Percentiles rank a stretch among this genome's conserved stretches.
Conservation (phyloP, 92 coral and sea anemone species). For the Porites rus region DNA sequence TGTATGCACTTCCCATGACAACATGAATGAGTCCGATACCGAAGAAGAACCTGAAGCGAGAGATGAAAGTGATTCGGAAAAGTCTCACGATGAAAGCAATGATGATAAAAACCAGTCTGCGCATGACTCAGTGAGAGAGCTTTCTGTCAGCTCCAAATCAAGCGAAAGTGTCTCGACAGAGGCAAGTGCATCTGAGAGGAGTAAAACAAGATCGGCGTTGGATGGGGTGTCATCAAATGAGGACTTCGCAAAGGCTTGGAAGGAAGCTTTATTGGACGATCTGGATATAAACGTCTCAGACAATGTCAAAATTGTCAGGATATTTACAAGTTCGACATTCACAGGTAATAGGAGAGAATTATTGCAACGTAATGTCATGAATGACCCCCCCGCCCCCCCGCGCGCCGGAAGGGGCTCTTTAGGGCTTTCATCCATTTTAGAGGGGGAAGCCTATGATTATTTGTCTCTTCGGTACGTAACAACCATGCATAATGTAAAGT, state of each 20-base stretch:
- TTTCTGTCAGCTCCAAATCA: constrained; percentile 15
- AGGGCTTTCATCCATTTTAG: too few species aligned
- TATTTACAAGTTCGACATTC: constrained; percentile 91
- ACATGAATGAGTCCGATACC: constrained; percentile 6
- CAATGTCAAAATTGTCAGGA: constrained; percentile 82
- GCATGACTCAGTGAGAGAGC: not conserved
- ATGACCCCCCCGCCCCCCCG: too few species aligned
- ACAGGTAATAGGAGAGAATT: constrained; percentile 60
- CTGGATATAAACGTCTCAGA: constrained; percentile 70
- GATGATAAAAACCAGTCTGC: not conserved
- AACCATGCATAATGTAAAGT: too few species aligned
- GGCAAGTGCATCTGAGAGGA: not conserved
- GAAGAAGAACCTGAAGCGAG: constrained; percentile 16
- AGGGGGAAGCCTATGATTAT: too few species aligned
- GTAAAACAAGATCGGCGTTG: not conserved
- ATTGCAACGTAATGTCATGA: not conserved
- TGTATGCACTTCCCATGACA: not conserved
- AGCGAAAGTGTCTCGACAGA: not conserved
- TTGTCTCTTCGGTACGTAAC: too few species aligned
- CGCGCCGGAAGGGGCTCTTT: too few species aligned
- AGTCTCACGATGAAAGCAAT: not conserved
- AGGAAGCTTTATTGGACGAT: constrained; percentile 62
- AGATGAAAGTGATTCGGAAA: constrained; percentile 14
- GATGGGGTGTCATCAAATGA: not conserved
- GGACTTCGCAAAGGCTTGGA: constrained; percentile 26